Evolutionary conservation across 2,888 invertebrate genomes (phyloP).

Genomic region (Phragmatobia fuliginosa): DNA sequence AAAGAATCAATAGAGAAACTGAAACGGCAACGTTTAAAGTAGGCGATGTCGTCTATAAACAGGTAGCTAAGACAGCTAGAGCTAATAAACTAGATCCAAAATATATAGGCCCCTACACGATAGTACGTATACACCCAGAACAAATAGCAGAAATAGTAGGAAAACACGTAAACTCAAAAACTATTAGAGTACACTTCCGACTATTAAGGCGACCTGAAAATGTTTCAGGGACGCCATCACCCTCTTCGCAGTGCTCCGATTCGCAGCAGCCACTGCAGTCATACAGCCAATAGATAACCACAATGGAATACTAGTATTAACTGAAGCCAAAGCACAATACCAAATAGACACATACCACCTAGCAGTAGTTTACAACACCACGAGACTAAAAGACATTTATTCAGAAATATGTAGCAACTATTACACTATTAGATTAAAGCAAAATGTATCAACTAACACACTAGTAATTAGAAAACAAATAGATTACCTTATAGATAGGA

Average conservation of each 20-base stretch:
- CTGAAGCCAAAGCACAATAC: conserved; percentile 34
- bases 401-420: conserved; percentile 2
- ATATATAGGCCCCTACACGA: neutral
- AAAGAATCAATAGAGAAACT: neutral
- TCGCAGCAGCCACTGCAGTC: conserved; percentile 33
- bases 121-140: conserved; percentile 43
- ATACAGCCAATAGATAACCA: conserved; percentile 47
- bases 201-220: conserved; percentile 45
- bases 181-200: conserved; percentile 46
- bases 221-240: conserved; percentile 41
- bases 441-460: conserved; percentile 10
- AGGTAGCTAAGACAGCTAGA: neutral
- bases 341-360: conserved; percentile 2
- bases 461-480: conserved; percentile 20
- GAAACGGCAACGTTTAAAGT: conserved; percentile 1
- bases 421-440: conserved; percentile 1
- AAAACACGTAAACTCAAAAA: conserved; percentile 48
- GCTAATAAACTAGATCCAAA: conserved; percentile 7
- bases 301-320: conserved; percentile 42
- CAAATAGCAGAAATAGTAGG: conserved; percentile 50
- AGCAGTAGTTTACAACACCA: neutral
- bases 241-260: conserved; percentile 31
- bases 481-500: conserved; percentile 34
- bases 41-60: neutral
- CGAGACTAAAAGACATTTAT: neutral